Evolutionary conservation across 2,888 invertebrate genomes (phyloP).

Genomic region (Drosophila hawaiiensis): DNA sequence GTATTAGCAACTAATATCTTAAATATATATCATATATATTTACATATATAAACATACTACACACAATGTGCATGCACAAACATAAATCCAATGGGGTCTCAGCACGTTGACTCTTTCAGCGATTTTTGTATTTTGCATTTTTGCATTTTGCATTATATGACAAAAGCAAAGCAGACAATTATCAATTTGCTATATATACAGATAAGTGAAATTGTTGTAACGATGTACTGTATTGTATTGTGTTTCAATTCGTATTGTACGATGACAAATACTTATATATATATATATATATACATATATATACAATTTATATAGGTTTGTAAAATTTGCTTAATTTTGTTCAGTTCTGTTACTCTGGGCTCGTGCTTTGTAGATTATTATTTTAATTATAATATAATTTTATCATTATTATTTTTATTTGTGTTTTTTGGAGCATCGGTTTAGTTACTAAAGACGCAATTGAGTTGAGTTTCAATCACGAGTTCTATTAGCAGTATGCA

Average conservation of each 20-base stretch:
- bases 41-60: conserved; percentile 12
- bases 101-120: conserved; percentile 5
- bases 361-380: conserved; percentile 43
- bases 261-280: conserved; percentile 16
- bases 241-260: conserved; percentile 4
- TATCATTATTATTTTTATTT: conserved; percentile 26
- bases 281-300: conserved; percentile 3
- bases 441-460: conserved; percentile 63
- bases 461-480: conserved; percentile 45
- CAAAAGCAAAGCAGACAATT: conserved; percentile 13
- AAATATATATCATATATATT: conserved; percentile 37
- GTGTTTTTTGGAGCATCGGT: conserved; percentile 59
- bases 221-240: conserved; percentile 9
- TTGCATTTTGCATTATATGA: conserved; percentile 12
- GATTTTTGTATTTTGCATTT: background rate
- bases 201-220: conserved; percentile 5
- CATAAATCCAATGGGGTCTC: conserved; percentile 16
- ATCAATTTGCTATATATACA: conserved; percentile 9
- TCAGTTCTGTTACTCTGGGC: conserved; percentile 25
- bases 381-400: conserved; percentile 37
- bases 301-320: conserved; percentile 18
- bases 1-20: conserved; percentile 70
- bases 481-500: conserved; percentile 43
- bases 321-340: conserved; percentile 20
- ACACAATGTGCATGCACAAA: background rate